Evolutionary conservation across 2,888 invertebrate genomes (phyloP), one percentile per base, ranked within the genome.

Genomic region (Didymodactylos carnosus): DNA sequence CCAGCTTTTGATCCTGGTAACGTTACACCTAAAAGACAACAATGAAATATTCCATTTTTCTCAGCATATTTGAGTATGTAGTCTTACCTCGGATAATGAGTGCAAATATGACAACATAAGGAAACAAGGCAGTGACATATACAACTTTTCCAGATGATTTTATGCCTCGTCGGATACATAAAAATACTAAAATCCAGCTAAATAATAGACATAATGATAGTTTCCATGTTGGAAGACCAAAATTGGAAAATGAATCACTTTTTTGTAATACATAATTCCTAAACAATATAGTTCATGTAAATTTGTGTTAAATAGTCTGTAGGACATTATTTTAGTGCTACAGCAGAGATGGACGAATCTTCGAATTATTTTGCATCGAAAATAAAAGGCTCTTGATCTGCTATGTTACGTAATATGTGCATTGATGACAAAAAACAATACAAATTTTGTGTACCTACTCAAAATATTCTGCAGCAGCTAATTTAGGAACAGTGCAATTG

Each of bases 11-110:
- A 27, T 35, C 62, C 62, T 35, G 62, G 62, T 35, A 62, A 62
- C 19, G 62, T 62, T 1, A 62, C 62, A 62, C 62, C 82, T n/a
- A 79, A 78, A 43, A n/a, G n/a, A n/a, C n/a, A n/a, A n/a, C n/a
- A n/a, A n/a, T n/a, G n/a, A n/a, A n/a, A n/a, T n/a, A n/a, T n/a
- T n/a, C n/a, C n/a, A n/a, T n/a, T n/a, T n/a, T n/a, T n/a, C n/a
- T n/a, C n/a, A n/a, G n/a, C n/a, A n/a, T n/a, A n/a, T n/a, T n/a
- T n/a, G n/a, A n/a, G n/a, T n/a, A n/a, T n/a, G n/a, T n/a, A n/a
- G n/a, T n/a, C n/a, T 19, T 19, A 39, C 73, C 75, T 41, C 69
- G 62, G 16, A 75, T 69, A 3, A 75, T 46, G 53, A 75, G 41
- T 40, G 69, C 69, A 39, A 75, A 72, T 3, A 75, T 41, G 8